Percentiles rank a stretch among this genome's conserved stretches.
Evolutionary conservation across 2,113 vertebrate genomes (phyloP).

Genomic region (Heterotis niloticus): DNA sequence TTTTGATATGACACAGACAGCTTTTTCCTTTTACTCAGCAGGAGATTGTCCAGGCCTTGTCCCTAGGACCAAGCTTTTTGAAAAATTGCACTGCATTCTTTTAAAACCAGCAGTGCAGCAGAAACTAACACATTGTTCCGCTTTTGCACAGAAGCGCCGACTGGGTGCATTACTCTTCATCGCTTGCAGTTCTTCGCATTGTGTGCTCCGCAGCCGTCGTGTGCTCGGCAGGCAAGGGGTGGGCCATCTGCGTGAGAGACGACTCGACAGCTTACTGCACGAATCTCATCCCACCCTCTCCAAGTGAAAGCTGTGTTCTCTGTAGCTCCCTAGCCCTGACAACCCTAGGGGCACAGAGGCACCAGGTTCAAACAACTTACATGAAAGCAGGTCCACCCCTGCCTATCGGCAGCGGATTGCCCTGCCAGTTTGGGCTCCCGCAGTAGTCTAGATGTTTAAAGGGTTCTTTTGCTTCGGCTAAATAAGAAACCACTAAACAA

Average conservation of each 20-base stretch:
- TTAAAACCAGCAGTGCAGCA: slow-evolving; percentile 38
- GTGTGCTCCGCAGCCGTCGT: background rate
- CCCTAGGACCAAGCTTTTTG: slow-evolving; percentile 22
- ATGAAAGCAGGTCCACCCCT: no score
- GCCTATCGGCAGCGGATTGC: no score
- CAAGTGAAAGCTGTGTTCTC: background rate
- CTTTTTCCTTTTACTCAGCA: slow-evolving; percentile 27
- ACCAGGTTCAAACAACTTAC: no score
- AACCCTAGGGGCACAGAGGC: no score
- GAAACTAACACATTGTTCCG: slow-evolving; percentile 22
- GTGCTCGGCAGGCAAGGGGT: no score
- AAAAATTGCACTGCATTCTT: slow-evolving; percentile 23
- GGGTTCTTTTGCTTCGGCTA: no score
- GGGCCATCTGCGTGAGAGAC: background rate
- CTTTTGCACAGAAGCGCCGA: background rate
- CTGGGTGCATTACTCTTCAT: background rate
- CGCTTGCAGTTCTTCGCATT: background rate
- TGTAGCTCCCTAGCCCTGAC: no score
- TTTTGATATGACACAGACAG: slow-evolving; percentile 38
- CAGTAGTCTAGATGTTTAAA: no score
- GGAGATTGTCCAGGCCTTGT: background rate
- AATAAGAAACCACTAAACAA: no score
- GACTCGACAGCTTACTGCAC: background rate
- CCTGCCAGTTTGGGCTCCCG: no score
- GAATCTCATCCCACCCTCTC: background rate